Conservation (phyloP, 2,113 vertebrate species). For the Eira barbara region DNA sequence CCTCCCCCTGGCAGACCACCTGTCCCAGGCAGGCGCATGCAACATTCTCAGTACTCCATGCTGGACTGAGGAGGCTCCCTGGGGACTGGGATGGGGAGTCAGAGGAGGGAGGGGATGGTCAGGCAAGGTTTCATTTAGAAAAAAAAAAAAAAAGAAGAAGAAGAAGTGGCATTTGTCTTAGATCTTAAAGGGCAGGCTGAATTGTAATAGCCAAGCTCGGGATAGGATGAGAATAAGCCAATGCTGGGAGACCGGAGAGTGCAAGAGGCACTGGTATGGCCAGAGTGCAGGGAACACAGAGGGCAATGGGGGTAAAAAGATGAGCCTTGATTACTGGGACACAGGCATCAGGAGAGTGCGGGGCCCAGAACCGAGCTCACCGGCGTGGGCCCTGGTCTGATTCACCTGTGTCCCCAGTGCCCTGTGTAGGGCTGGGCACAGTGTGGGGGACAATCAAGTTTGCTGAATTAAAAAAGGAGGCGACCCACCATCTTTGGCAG, state of each 20-base stretch:
- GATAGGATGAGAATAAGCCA: not conserved
- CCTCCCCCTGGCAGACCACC: not conserved
- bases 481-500: not conserved
- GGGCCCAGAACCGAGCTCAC: not conserved
- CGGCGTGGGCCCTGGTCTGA: not conserved
- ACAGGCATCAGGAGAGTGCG: not conserved
- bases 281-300: not conserved
- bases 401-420: not conserved
- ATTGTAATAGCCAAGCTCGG: not conserved
- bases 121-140: not conserved
- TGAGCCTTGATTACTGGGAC: not conserved
- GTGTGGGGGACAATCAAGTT: not conserved
- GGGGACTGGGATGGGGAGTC: not conserved
- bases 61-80: not conserved
- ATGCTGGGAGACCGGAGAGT: not conserved
- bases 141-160: not conserved
- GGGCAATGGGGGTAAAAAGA: not conserved
- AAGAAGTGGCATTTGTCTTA: not conserved
- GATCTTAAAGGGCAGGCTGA: not conserved
- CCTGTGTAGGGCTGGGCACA: not conserved
- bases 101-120: not conserved
- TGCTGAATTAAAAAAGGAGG: not conserved
- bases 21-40: slow-evolving; percentile 50
- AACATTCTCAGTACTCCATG: slow-evolving; percentile 21
- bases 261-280: not conserved